phyloP scores from a whole-genome alignment of 2,888 invertebrate genomes.

The Drosophila buzzatii region DNA sequence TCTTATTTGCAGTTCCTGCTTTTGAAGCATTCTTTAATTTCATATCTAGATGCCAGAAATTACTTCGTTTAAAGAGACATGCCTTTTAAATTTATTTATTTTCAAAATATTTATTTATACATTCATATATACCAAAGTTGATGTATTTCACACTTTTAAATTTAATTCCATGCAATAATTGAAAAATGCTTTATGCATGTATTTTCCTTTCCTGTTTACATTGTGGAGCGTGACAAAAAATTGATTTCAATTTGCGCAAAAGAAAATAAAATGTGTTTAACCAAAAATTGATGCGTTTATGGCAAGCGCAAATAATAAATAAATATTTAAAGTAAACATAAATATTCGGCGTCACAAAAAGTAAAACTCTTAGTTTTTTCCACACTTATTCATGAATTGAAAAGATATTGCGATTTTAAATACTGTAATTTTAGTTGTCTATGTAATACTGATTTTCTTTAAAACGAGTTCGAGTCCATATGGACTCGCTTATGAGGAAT shows the following conservation, averaged over 20 bases:
- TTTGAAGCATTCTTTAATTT: no score
- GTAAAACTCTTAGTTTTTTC: background rate
- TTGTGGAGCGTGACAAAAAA: constrained; percentile 10
- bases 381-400: background rate
- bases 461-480: background rate
- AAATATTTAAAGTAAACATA: constrained; percentile 13
- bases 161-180: background rate
- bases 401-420: background rate
- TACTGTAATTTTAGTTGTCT: background rate
- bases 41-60: no score
- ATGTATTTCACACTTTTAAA: background rate
- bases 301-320: constrained; percentile 1
- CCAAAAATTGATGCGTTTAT: constrained; percentile 3
- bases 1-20: no score
- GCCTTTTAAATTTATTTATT: background rate
- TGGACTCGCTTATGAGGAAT: background rate
- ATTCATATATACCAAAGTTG: background rate
- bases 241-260: background rate
- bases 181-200: background rate
- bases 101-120: background rate
- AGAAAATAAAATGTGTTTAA: constrained; percentile 1
- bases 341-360: constrained; percentile 6
- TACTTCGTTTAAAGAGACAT: no score
- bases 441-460: background rate
- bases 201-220: background rate